Evolutionary conservation across 2,888 invertebrate genomes (phyloP).

Genomic region (Eristalinus sepulchralis): DNA sequence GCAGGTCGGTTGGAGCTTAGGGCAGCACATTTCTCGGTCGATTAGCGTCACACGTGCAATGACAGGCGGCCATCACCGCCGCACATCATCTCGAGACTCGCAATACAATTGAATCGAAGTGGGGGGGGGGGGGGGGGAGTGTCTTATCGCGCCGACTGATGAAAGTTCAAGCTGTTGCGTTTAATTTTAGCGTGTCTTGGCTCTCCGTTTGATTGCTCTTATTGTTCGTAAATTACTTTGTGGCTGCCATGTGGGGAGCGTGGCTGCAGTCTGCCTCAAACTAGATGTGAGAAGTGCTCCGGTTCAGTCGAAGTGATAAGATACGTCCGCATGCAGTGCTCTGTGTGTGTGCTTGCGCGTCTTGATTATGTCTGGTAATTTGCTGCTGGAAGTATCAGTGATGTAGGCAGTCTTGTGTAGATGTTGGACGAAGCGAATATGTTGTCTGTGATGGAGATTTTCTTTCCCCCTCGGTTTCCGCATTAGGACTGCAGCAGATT

Average conservation of each 20-base stretch:
- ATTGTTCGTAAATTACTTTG: conserved; percentile 56
- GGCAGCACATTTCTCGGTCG: background rate
- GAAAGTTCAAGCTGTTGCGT: conserved; percentile 42
- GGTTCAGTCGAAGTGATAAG: background rate
- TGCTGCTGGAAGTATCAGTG: background rate
- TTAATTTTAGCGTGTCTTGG: conserved; percentile 31
- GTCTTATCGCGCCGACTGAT: background rate
- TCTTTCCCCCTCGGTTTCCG: too few species aligned
- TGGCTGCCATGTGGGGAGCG: conserved; percentile 1
- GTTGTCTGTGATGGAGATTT: background rate
- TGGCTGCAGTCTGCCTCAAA: conserved; percentile 31
- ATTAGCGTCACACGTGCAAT: background rate
- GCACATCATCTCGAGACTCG: background rate
- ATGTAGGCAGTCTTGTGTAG: background rate
- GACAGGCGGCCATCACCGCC: background rate
- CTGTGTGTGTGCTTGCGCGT: background rate
- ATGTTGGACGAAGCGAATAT: background rate
- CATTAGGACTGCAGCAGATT: too few species aligned
- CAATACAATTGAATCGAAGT: background rate
- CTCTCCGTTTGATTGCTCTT: conserved; percentile 41
- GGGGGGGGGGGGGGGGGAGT: background rate
- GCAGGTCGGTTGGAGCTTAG: background rate
- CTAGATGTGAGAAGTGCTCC: conserved; percentile 2
- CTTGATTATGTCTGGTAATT: conserved; percentile 42
- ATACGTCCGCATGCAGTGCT: background rate